A percentile compares a stretch with the other conserved stretches of the same genome.
Conservation (phyloP, 2,113 vertebrate species). For the Oceanodroma tethys region DNA sequence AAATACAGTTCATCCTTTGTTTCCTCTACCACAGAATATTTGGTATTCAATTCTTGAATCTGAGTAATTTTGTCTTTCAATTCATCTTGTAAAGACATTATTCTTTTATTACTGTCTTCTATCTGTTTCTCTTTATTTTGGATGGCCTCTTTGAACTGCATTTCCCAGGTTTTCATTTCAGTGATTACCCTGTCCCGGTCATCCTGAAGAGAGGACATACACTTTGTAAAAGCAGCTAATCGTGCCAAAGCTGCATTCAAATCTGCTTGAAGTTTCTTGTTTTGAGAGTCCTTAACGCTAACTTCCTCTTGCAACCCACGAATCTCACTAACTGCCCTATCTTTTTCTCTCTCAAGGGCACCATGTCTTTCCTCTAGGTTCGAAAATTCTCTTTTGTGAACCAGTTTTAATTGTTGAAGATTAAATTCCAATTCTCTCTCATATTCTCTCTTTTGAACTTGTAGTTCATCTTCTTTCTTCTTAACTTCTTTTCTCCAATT, state of each 20-base stretch:
- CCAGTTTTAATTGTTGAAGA: slow-evolving; percentile 55
- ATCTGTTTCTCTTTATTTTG: slow-evolving; percentile 81
- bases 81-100: slow-evolving; percentile 74
- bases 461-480: slow-evolving; percentile 47
- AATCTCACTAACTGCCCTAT: slow-evolving; percentile 34
- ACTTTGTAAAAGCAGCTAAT: slow-evolving; percentile 72
- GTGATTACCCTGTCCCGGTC: slow-evolving; percentile 64
- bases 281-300: slow-evolving; percentile 63
- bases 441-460: slow-evolving; percentile 40
- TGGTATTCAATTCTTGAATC: slow-evolving; percentile 70
- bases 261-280: slow-evolving; percentile 72
- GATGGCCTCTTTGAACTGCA: slow-evolving; percentile 74
- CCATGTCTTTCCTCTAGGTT: slow-evolving; percentile 62
- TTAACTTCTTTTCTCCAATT: slow-evolving; percentile 61
- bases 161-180: slow-evolving; percentile 73
- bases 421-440: slow-evolving; percentile 23
- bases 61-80: slow-evolving; percentile 66
- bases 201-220: slow-evolving; percentile 70
- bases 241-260: slow-evolving; percentile 70
- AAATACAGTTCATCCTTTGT: slow-evolving; percentile 60
- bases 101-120: slow-evolving; percentile 73
- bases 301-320: slow-evolving; percentile 65
- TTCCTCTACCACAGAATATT: slow-evolving; percentile 67
- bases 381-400: slow-evolving; percentile 63
- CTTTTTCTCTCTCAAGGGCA: slow-evolving; percentile 66